phyloP scores from a whole-genome alignment of 2,797 vertebrate species.

The Dallia pectoralis region DNA sequence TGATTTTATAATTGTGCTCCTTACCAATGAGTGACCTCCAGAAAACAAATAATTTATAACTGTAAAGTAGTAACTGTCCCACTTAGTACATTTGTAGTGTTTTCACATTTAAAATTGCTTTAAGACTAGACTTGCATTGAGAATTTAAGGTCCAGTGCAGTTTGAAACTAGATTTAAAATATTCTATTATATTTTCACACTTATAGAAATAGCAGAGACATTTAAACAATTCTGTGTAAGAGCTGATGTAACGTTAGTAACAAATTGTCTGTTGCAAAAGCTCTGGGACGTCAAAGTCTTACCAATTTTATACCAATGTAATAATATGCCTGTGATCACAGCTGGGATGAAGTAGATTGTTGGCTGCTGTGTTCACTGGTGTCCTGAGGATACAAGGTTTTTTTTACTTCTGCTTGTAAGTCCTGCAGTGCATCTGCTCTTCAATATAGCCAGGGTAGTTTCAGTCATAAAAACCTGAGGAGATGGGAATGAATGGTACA shows the following conservation, averaged over 20 bases:
- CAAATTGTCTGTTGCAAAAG: neutral
- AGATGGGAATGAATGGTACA: neutral
- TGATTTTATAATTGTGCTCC: constrained; percentile 77
- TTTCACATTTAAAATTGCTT: neutral
- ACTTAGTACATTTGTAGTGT: neutral
- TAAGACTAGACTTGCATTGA: neutral
- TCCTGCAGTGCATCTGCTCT: neutral
- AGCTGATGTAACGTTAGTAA: too few species aligned
- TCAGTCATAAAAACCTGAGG: neutral
- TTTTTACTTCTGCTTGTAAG: neutral
- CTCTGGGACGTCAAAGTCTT: neutral
- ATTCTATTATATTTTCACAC: too few species aligned
- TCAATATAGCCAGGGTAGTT: neutral
- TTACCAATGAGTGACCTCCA: constrained; percentile 80
- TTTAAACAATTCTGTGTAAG: too few species aligned
- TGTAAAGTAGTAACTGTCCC: neutral
- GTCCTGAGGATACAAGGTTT: neutral
- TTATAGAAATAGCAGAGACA: too few species aligned
- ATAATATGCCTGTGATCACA: neutral
- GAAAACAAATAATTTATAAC: neutral
- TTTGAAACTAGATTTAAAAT: too few species aligned
- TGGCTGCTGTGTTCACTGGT: neutral
- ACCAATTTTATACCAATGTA: neutral
- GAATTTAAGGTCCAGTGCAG: too few species aligned
- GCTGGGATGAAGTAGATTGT: neutral